Conservation (phyloP, 2,797 vertebrate genomes). For the Helicolenus hilgendorfi region DNA sequence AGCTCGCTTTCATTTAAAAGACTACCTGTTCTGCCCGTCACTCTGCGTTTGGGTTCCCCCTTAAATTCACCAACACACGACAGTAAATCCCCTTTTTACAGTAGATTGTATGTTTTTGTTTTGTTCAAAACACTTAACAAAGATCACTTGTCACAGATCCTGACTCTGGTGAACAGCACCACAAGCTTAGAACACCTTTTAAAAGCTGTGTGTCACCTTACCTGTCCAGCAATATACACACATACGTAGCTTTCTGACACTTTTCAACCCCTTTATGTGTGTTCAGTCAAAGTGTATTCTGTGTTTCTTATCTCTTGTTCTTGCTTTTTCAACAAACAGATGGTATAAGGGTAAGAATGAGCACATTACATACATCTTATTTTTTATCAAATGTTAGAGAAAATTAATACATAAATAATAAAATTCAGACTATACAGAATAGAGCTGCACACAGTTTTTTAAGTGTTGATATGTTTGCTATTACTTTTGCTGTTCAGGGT, state of each 20-base stretch:
- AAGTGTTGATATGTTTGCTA: too few species aligned
- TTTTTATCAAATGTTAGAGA: background rate
- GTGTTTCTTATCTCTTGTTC: background rate
- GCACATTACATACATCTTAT: background rate
- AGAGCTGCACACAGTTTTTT: too few species aligned
- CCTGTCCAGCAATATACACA: background rate
- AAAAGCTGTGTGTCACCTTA: background rate
- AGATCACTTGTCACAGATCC: background rate
- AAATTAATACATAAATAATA: background rate
- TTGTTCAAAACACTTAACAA: background rate
- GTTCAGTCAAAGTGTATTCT: background rate
- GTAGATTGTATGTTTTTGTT: background rate
- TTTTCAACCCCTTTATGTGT: background rate
- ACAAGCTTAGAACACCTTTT: background rate
- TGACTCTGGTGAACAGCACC: background rate
- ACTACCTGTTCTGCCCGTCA: too few species aligned
- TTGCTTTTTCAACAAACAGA: background rate
- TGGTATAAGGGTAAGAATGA: background rate
- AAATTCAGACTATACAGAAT: background rate
- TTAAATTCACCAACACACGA: too few species aligned
- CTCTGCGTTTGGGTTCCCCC: too few species aligned
- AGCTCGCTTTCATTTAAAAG: too few species aligned
- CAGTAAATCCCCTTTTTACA: background rate
- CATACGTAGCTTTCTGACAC: background rate
- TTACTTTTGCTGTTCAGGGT: too few species aligned